Conservation (phyloP, 2,113 vertebrate species). For the Pygoscelis adeliae region DNA sequence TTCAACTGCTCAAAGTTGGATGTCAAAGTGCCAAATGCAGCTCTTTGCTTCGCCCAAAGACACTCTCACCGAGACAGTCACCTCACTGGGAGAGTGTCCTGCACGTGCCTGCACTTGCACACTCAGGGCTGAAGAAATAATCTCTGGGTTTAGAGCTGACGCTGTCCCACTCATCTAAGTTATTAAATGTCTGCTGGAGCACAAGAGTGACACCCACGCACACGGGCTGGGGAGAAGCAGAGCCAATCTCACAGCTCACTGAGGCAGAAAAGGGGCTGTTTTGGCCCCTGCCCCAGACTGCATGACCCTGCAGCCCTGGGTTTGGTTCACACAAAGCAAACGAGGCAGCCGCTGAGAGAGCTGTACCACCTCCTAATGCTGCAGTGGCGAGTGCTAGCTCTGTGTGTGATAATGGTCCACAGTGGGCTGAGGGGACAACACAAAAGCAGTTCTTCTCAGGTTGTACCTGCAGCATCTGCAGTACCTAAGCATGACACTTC, state of each 20-base stretch:
- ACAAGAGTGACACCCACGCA: not conserved
- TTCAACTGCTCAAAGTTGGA: not conserved
- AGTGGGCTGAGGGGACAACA: not conserved
- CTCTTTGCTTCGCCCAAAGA: not conserved
- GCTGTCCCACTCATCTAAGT: not conserved
- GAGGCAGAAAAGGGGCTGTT: not conserved
- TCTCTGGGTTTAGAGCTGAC: rapidly evolving
- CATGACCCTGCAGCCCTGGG: not conserved
- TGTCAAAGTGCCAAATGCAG: not conserved
- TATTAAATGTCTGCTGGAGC: not conserved
- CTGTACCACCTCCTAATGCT: not conserved
- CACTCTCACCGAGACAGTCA: not conserved
- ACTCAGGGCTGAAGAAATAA: not conserved
- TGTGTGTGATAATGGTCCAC: rapidly evolving
- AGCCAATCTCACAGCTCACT: not conserved
- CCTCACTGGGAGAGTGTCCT: not conserved
- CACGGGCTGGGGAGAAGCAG: not conserved
- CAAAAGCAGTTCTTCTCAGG: not conserved
- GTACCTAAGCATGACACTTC: not conserved
- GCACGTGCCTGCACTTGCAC: not conserved
- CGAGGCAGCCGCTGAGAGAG: not conserved
- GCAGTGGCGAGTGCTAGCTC: rapidly evolving
- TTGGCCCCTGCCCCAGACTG: not conserved
- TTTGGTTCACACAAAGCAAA: not conserved
- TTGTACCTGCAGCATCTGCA: rapidly evolving